phyloP scores from a whole-genome alignment of 2,797 vertebrate genomes.

The Glossophaga mutica region DNA sequence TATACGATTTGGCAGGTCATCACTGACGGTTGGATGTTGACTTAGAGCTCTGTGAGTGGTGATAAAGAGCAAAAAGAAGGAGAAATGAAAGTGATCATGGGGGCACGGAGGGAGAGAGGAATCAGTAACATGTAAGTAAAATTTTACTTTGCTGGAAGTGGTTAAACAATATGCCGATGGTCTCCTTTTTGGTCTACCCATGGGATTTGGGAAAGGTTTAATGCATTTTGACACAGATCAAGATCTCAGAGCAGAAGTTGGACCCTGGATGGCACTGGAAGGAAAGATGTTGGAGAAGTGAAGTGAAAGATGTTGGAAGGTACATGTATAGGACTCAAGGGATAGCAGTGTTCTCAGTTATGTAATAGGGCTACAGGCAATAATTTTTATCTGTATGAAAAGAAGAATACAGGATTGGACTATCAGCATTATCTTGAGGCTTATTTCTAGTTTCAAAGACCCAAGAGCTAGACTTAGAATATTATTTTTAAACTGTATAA shows the following conservation, averaged over 20 bases:
- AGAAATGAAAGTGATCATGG: not conserved
- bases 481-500: not conserved
- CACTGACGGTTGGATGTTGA: conserved; percentile 85
- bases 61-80: not conserved
- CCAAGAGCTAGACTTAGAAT: not conserved
- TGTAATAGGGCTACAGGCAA: not conserved
- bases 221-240: not conserved
- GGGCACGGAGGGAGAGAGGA: not conserved
- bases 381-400: not conserved
- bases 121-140: not conserved
- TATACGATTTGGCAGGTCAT: conserved; percentile 87
- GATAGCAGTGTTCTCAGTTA: not conserved
- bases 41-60: conserved; percentile 49
- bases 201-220: not conserved
- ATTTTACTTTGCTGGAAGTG: not conserved
- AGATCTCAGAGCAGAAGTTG: not conserved
- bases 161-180: not conserved
- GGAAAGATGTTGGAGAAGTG: not conserved
- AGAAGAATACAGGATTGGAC: not conserved
- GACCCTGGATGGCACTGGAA: conserved; percentile 66
- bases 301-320: not conserved
- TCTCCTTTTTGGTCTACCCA: not conserved
- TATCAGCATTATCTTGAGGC: not conserved
- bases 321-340: not conserved
- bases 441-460: not conserved